Conservation (phyloP, 2,113 vertebrate species). For the Lota lota region DNA sequence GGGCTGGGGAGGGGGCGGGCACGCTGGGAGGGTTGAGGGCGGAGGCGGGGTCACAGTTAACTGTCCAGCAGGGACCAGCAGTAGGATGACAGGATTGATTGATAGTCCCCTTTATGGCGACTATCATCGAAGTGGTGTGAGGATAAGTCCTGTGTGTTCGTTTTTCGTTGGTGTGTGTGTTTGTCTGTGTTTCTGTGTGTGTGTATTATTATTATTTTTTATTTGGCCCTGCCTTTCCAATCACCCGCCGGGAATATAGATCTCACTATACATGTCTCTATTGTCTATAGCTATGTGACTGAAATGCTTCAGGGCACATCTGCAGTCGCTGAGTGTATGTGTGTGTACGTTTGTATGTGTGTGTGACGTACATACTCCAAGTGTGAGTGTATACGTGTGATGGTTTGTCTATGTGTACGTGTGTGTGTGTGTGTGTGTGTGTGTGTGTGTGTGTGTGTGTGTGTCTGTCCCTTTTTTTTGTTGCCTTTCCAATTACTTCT, state of each 20-base stretch:
- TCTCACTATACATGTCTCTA: neutral
- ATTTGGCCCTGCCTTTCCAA: conserved; percentile 1
- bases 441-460: neutral
- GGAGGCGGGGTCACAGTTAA: conserved; percentile 5
- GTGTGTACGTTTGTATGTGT: neutral
- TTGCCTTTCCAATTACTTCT: conserved; percentile 15
- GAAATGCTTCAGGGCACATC: too few relatives aligned
- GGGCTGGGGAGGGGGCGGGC: conserved; percentile 18
- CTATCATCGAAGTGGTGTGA: neutral
- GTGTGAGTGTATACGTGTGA: neutral
- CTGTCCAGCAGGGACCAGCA: neutral
- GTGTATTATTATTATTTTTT: neutral
- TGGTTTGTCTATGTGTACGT: neutral
- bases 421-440: neutral
- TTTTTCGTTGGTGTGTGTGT: neutral
- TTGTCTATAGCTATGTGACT: neutral
- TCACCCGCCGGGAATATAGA: neutral
- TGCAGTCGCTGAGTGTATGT: neutral
- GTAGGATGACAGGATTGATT: conserved; percentile 9
- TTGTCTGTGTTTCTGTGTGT: neutral
- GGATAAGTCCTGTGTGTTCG: neutral
- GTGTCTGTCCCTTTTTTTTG: neutral
- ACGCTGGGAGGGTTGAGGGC: neutral
- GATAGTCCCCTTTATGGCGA: neutral
- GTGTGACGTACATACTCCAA: neutral